A percentile compares a stretch with the other conserved stretches of the same genome.
Conservation (phyloP, 2,797 vertebrate genomes). For the Antennarius maculatus region DNA sequence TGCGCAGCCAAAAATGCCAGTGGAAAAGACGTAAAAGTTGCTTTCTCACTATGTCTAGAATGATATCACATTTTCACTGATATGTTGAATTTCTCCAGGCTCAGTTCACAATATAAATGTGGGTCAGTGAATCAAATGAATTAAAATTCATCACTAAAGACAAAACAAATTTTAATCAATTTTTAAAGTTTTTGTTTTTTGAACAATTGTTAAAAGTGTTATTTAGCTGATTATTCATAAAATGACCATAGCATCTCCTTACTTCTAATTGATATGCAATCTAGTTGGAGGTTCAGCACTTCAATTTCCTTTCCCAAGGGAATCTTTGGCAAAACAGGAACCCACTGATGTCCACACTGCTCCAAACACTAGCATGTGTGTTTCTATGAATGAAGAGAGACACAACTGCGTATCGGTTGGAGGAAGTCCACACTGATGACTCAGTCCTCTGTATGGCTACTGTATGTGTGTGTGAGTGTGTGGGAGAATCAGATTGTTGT, state of each 20-base stretch:
- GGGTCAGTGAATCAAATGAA: too few species aligned
- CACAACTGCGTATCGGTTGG: slow-evolving; percentile 54
- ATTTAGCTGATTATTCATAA: slow-evolving; percentile 14
- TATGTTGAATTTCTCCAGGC: too few species aligned
- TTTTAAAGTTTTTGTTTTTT: slow-evolving; percentile 11
- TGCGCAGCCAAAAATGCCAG: too few species aligned
- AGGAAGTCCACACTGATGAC: slow-evolving; percentile 71
- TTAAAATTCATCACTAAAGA: too few species aligned
- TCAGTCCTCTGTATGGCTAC: slow-evolving; percentile 47
- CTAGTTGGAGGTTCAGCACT: slow-evolving; percentile 43
- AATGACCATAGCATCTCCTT: slow-evolving; percentile 50
- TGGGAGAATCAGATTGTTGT: slow-evolving; percentile 67
- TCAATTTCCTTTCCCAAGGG: slow-evolving; percentile 51
- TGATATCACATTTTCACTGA: slow-evolving; percentile 6
- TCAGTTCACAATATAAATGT: too few species aligned
- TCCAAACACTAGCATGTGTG: slow-evolving; percentile 60
- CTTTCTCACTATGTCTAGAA: neutral
- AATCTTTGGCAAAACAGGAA: slow-evolving; percentile 55
- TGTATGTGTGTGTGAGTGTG: slow-evolving; percentile 65
- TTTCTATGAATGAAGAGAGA: slow-evolving; percentile 78
- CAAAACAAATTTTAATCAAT: neutral
- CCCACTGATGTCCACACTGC: slow-evolving; percentile 47
- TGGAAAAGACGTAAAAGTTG: neutral
- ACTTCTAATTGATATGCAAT: slow-evolving; percentile 62
- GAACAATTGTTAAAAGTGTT: slow-evolving; percentile 4